Evolutionary conservation across 2,113 vertebrate species (phyloP), one percentile per base, ranked within the genome.

Genomic region (Meleagris gallopavo): DNA sequence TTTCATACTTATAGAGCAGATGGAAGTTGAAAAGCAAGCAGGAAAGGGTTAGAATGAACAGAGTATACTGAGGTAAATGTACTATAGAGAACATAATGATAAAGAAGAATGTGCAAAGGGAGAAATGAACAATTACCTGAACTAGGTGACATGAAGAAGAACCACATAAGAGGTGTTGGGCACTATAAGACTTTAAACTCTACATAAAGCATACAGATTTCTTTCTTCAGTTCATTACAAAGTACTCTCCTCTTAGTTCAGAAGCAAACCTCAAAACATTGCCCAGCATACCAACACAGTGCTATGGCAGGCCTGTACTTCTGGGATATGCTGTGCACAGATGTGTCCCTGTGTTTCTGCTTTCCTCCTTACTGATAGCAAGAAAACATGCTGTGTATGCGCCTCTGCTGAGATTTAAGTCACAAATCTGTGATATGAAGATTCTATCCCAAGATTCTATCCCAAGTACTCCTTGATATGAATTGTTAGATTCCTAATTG

Each of bases 271-370:
- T 46, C 22, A 11, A 17, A 78, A 69, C 32, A 60, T 27, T 11
- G 30, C 41, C 17, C 30, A 88, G n/a, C 34, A 21, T 0, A 41
- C 0, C 0, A 24, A 1, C 15, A 32, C 30, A 58, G 36, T 0
- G 3, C 17, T 61, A 38, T 38, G 55, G 13, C 65, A 71, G 41
- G 60, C 17, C 69, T 61, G 55, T 9, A 11, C 65, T 54, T n/a
- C 55, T 43, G 50, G 27, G 14, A 20, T 50, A 7, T 25, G 27
- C 57, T 87, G 34, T 61, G 34, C 67, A 52, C 65, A 75, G 22
- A 24, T 24, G 11, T 10, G 10, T 19, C 3, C 9, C 32, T 67
- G 2, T 70, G 22, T 5, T 52, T 78, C 65, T 75, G 13, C 65
- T 81, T 90, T 54, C 70, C 21, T 64, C 6, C 2, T 65, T 66